These are phyloP conservation scores for Ictidomys tridecemlineatus DNA, from an alignment of 2,113 vertebrate genomes.

Conservation along the genomic window DNA sequence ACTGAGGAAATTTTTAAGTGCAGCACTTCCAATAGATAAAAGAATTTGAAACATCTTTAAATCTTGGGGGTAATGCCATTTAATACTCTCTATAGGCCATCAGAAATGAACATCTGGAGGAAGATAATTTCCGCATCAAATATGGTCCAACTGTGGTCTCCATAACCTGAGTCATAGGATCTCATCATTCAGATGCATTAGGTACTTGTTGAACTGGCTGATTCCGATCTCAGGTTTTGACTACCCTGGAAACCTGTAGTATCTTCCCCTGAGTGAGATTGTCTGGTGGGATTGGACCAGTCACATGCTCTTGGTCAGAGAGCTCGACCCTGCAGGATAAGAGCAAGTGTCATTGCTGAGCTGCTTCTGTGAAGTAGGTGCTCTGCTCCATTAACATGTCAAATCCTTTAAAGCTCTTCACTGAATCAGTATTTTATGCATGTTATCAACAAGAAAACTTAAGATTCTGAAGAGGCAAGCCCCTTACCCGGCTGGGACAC, in stretches of 20 bases:
- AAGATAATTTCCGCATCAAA: neutral
- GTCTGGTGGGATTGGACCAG: neutral
- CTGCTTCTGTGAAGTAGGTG: neutral
- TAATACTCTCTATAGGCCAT: neutral
- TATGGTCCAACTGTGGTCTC: neutral
- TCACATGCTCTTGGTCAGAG: neutral
- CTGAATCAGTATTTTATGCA: neutral
- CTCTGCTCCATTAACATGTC: neutral
- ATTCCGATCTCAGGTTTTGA: neutral
- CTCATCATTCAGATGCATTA: neutral
- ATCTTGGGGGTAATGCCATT: neutral
- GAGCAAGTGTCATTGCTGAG: neutral
- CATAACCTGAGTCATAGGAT: neutral
- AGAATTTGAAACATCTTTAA: neutral
- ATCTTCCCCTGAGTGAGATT: neutral
- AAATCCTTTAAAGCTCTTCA: neutral
- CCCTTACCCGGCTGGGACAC: neutral
- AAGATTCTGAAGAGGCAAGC: neutral
- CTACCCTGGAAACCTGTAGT: neutral
- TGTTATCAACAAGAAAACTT: neutral
- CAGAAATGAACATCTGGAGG: neutral
- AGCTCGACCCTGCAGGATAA: neutral
- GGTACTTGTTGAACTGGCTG: neutral
- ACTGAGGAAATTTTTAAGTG: neutral
- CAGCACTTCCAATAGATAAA: neutral